Base-by-base conservation (phyloP, 2,888 invertebrate genomes). In the Melanotus villosus region DNA sequence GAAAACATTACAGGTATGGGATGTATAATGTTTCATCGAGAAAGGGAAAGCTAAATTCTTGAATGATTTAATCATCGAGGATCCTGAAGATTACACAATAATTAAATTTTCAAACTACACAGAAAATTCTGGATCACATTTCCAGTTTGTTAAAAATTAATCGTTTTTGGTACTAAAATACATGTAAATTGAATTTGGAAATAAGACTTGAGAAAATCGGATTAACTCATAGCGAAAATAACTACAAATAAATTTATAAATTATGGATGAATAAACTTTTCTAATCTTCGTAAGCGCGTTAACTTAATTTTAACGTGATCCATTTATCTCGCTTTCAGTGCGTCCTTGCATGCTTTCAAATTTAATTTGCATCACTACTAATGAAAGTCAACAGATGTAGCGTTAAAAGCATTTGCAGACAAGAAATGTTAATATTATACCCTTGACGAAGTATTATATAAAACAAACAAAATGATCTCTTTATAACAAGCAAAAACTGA, bases 251-350 rank as follows among this genome's bases (percentile, higher is more conserved):
- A n/a, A 38, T 26, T 26, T 26, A 26, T 47, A 52, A 56, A 56
- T 56, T 56, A 56, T 34, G 56, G 14, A 34, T 38, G 12, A 36
- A 10, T 56, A 16, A 56, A 56, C 36, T 56, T 56, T 56, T 38
- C 19, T 56, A 56, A 56, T 56, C 56, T 56, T 56, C 56, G 9
- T 21, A 19, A 56, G 38, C 36, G 23, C n/a, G 12, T 38, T 56
- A 56, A 56, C 23, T 56, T 23, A 56, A 56, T 56, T 56, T 38
- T 38, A 56, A n/a, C 21, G 56, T 19, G 36, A 56, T 56, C 56
- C 56, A 56, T 56, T 56, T 56, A 56, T 56, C 56, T 36, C 36
- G 56, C 56, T 34, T 38, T 34, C 32, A 10, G 9, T 9, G 26
- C 52, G 32, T 32, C 30, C 52, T 52, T 56, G 56, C 38, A 38